Conservation (phyloP, 2,797 vertebrate genomes). For the Gymnothorax javanicus region DNA sequence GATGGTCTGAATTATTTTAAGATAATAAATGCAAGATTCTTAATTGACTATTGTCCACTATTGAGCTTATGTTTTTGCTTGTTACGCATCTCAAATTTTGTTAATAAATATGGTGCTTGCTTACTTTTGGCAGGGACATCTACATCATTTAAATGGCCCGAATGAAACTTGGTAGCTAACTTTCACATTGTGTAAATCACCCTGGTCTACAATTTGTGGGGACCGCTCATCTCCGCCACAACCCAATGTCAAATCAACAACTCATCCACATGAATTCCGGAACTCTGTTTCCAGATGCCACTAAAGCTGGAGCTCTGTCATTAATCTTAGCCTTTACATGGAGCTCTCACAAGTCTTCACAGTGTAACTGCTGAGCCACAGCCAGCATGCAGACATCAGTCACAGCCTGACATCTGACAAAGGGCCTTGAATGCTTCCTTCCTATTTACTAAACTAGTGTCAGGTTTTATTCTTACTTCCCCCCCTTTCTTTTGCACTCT, state of each 20-base stretch:
- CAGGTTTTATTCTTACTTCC: conserved; percentile 11
- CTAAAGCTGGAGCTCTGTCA: conserved; percentile 4
- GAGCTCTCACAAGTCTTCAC: neutral
- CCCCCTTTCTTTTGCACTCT: neutral
- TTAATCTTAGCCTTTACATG: neutral
- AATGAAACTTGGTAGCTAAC: neutral
- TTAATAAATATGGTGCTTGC: neutral
- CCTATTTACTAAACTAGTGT: conserved; percentile 13
- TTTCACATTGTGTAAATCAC: neutral
- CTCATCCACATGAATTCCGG: neutral
- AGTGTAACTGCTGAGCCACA: neutral
- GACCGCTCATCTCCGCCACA: neutral
- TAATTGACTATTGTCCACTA: too few relatives aligned
- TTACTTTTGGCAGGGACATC: neutral
- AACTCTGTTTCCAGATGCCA: neutral
- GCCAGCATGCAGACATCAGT: neutral
- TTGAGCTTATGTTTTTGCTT: too few relatives aligned
- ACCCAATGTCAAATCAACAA: neutral
- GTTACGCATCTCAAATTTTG: neutral
- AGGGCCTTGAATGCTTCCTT: conserved; percentile 8
- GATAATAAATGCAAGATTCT: too few relatives aligned
- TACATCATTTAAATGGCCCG: neutral
- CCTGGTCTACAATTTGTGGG: neutral
- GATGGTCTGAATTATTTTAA: too few relatives aligned
- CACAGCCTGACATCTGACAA: neutral